Evolutionary conservation across 2,888 invertebrate species (phyloP).

Genomic region (Cinara cedri): DNA sequence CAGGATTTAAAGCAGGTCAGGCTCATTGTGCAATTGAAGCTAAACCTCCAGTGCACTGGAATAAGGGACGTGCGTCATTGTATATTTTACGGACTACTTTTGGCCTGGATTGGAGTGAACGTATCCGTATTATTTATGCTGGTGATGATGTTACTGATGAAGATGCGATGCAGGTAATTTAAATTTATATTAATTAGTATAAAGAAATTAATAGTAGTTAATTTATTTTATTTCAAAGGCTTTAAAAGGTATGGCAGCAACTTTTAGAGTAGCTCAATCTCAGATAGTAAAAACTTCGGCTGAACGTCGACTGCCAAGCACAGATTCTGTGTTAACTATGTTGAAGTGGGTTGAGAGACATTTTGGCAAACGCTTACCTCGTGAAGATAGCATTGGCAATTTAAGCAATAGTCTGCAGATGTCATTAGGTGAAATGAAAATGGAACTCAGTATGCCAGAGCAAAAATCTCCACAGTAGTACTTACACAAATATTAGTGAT

Average conservation of each 20-base stretch:
- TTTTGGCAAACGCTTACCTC: constrained; percentile 58
- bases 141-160: constrained; percentile 90
- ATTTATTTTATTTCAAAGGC: constrained; percentile 68
- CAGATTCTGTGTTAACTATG: constrained; percentile 86
- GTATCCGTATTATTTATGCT: constrained; percentile 86
- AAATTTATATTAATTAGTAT: constrained; percentile 58
- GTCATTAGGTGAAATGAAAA: constrained; percentile 58
- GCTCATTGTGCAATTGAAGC: constrained; percentile 90
- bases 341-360: constrained; percentile 60
- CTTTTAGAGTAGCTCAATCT: constrained; percentile 86
- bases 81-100: constrained; percentile 89
- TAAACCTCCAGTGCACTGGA: constrained; percentile 89
- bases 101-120: constrained; percentile 89
- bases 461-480: constrained; percentile 43
- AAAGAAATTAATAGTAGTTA: not conserved
- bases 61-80: constrained; percentile 87
- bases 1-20: constrained; percentile 79
- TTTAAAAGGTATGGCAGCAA: constrained; percentile 90
- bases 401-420: constrained; percentile 51
- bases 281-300: constrained; percentile 85
- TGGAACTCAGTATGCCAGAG: constrained; percentile 57
- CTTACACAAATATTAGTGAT: not conserved
- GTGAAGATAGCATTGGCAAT: constrained; percentile 56
- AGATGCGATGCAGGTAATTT: constrained; percentile 83
- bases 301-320: constrained; percentile 83